phyloP scores from a whole-genome alignment of 2,888 invertebrate genomes.

The Aelia acuminata region DNA sequence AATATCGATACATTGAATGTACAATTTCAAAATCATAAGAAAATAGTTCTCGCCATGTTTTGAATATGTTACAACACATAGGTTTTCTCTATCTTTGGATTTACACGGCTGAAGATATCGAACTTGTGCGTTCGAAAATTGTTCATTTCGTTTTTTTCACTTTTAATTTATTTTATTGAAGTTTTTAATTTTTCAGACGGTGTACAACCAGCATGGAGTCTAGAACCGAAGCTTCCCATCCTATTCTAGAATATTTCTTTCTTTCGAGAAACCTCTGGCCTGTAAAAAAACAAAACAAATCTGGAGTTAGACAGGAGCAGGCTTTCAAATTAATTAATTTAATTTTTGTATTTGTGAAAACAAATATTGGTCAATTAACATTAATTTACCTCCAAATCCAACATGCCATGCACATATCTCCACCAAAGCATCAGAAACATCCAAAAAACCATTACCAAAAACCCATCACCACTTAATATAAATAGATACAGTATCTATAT shows the following conservation, averaged over 20 bases:
- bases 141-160: neutral
- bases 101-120: constrained; percentile 16
- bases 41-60: constrained; percentile 53
- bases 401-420: constrained; percentile 58
- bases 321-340: neutral
- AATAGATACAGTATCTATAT: neutral
- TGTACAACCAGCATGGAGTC: constrained; percentile 34
- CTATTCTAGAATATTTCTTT: neutral
- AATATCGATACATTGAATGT: constrained; percentile 58
- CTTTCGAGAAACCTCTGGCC: constrained; percentile 19
- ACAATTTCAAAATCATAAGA: constrained; percentile 54
- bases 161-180: neutral
- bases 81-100: constrained; percentile 56
- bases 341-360: neutral
- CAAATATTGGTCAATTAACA: neutral
- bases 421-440: constrained; percentile 52
- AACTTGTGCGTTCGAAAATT: neutral
- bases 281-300: constrained; percentile 56
- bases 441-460: constrained; percentile 17
- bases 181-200: constrained; percentile 16
- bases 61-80: constrained; percentile 37
- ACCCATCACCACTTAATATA: constrained; percentile 23
- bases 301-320: constrained; percentile 5
- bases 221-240: neutral
- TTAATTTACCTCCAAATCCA: constrained; percentile 37